Evolutionary conservation across 2,797 vertebrate genomes (phyloP).

Genomic region (Prunella strophiata): DNA sequence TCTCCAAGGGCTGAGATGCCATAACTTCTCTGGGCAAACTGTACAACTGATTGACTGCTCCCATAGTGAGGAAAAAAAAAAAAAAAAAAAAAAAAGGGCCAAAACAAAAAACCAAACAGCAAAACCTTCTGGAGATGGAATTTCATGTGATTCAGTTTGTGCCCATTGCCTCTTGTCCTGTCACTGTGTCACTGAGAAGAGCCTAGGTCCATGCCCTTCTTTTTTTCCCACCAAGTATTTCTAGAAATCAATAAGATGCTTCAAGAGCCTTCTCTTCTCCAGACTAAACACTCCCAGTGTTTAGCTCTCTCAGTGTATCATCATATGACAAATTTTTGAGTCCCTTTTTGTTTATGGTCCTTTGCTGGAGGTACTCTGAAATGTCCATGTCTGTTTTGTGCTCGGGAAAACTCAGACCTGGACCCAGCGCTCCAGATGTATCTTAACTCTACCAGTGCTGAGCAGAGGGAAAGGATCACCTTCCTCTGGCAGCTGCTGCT

Average conservation of each 20-base stretch:
- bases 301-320: background rate
- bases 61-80: background rate
- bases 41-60: background rate
- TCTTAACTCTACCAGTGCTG: background rate
- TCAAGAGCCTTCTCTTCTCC: background rate
- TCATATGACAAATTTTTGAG: background rate
- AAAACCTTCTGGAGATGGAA: background rate
- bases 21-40: background rate
- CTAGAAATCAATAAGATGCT: background rate
- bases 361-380: background rate
- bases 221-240: background rate
- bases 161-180: background rate
- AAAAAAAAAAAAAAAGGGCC: fast-evolving
- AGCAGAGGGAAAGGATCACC: background rate
- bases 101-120: background rate
- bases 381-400: background rate
- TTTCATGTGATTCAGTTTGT: background rate
- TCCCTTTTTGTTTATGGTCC: background rate
- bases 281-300: background rate
- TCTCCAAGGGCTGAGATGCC: background rate
- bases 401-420: background rate
- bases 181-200: background rate
- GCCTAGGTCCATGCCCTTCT: background rate
- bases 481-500: background rate
- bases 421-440: background rate